Evolutionary conservation across 2,888 invertebrate species (phyloP), one percentile per base, ranked within the genome.

Genomic region (Cantharis lateralis): DNA sequence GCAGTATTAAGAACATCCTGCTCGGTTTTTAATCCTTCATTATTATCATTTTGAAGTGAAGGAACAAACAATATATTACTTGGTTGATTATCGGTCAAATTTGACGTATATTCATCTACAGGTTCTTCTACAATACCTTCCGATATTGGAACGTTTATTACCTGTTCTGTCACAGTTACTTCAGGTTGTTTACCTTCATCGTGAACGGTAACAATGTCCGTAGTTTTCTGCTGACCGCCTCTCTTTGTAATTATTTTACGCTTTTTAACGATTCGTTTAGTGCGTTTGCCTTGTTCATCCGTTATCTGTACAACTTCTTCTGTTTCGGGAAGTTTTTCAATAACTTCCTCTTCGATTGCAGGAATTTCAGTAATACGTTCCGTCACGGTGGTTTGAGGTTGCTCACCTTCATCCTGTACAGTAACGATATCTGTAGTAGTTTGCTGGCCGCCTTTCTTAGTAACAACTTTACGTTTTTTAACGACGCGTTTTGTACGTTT

Each of bases 371-470:
- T 78, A 63, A 84, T 81, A 68, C 84, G 79, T 72, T 83, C 82
- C 5, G 82, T 81, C 9, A 87, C 84, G 7, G 86, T 86, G 0
- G 83, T 86, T 62, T 86, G 82, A 3, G 87, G 87, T 61, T 81
- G 79, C 75, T 85, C 83, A 10, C 83, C 86, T 62, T 85, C 85
- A 76, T 85, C 84, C 64, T 85, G 83, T 0, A 87, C 82, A 1
- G 85, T 88, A 74, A 87, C 84, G 62, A 89, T 87, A 82, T 88
- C 88, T 1, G 88, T 88, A 24, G 86, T 84, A 82, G 89, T 86
- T 77, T 85, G 81, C 80, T 87, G 84, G 76, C 84, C 84, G 24
- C 83, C 84, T 24, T 80, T 79, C 64, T 82, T 83, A 26, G 10
- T 2, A 0, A 82, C 80, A 0, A 80, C 74, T 11, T 32, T 82